Percentiles rank a stretch among this genome's conserved stretches.
These are phyloP conservation scores for Orthonevra nobilis DNA, from an alignment of 2,888 invertebrate species.

Conservation along the genomic window DNA sequence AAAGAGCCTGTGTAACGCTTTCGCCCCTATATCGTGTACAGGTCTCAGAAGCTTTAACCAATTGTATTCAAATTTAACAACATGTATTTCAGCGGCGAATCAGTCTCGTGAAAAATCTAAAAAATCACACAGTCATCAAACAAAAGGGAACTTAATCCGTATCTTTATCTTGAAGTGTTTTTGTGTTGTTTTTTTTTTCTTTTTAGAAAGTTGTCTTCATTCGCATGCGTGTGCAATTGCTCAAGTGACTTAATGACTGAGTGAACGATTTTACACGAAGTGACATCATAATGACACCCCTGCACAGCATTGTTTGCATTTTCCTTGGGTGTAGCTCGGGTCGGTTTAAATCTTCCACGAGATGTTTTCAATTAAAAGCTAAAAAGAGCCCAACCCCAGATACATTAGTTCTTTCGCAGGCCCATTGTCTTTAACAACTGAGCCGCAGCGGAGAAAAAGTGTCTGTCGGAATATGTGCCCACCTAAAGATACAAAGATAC, in stretches of 20 bases:
- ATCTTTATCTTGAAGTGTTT: slow-evolving; percentile 16
- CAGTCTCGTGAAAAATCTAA: slow-evolving; percentile 1
- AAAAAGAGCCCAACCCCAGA: slow-evolving; percentile 45
- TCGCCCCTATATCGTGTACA: slow-evolving; percentile 32
- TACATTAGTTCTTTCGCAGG: slow-evolving; percentile 25
- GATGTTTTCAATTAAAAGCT: slow-evolving; percentile 49
- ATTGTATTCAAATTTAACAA: slow-evolving; percentile 63
- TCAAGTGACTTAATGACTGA: slow-evolving; percentile 64
- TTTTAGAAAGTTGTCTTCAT: slow-evolving; percentile 60
- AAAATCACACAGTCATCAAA: slow-evolving; percentile 41
- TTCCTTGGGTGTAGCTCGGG: slow-evolving; percentile 18
- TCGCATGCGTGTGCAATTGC: slow-evolving; percentile 54
- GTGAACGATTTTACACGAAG: slow-evolving; percentile 64
- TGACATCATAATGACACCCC: slow-evolving; percentile 64
- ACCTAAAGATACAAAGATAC: slow-evolving; percentile 12
- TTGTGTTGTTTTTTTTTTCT: slow-evolving; percentile 6
- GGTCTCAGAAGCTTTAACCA: slow-evolving; percentile 42
- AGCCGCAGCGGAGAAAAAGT: slow-evolving; percentile 20
- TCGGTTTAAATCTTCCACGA: slow-evolving; percentile 22
- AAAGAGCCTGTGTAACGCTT: slow-evolving; percentile 29
- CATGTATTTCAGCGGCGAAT: slow-evolving; percentile 39
- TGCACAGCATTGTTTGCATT: slow-evolving; percentile 33
- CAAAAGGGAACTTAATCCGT: slow-evolving; percentile 9
- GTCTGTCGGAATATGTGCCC: slow-evolving; percentile 22
- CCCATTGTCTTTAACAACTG: slow-evolving; percentile 53